Evolutionary conservation across 2,113 vertebrate species (phyloP), one percentile per base, ranked within the genome.

Genomic region (Oncorhynchus tshawytscha): DNA sequence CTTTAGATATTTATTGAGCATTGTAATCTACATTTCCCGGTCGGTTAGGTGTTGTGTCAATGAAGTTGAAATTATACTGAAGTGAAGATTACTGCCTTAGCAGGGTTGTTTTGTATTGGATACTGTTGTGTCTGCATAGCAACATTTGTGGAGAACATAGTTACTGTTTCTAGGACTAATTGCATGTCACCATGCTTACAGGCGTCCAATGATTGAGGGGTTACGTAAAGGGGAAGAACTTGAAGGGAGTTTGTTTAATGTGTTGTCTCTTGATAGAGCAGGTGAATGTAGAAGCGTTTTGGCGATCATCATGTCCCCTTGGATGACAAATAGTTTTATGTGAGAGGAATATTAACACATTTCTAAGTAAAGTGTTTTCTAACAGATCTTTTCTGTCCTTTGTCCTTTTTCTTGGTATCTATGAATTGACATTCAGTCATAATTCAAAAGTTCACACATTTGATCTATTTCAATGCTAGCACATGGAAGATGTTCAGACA

Each of bases 291-390:
- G 48, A 85, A 80, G 87, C 80, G 82, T 60, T 65, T 34, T 76
- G 84, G 85, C 67, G 20, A 74, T 78, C 76, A 74, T 70, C 49
- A 70, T 78, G 34, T 81, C 83, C 22, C 80, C 79, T 85, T 78
- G 85, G 82, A 83, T 79, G 78, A 75, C 25, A 87, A 87, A 85
- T 85, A 60, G 84, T 85, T 84, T 85, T 76, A 84, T 89, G 89
- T 91, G 82, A 88, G 59, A 88, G 82, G 84, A 79, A 82, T 84
- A 74, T 34, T 88, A 77, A 66, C 60, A 18, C 86, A 92, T 89
- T 89, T 90, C 85, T 89, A 84, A 91, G 84, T 91, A 92, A 89
- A 91, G 86, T 90, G 86, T 91, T 92, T 91, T 91, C 69, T 86
- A 87, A 90, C 83, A 22, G 51, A 85, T 27, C 39, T 74, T 59